Evolutionary conservation across 2,113 vertebrate genomes (phyloP).

Genomic region (Melanerpes formicivorus): DNA sequence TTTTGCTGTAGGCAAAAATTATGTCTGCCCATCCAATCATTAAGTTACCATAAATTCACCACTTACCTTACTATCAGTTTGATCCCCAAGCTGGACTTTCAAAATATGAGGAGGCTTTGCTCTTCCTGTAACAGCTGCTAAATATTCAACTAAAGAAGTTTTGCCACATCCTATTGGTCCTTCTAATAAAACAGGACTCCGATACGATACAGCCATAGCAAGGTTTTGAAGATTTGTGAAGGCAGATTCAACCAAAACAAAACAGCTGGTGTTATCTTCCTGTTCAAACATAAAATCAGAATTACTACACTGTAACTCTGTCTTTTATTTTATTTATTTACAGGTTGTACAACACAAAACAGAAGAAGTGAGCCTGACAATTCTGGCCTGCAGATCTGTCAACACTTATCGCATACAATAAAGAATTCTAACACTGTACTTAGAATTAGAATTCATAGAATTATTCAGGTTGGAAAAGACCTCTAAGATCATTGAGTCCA

Average conservation of each 20-base stretch:
- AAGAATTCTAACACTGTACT: not conserved
- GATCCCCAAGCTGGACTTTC: constrained; percentile 97
- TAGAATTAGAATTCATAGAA: too few species aligned
- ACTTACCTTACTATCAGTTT: constrained; percentile 96
- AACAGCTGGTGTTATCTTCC: constrained; percentile 39
- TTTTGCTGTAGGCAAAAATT: constrained; percentile 82
- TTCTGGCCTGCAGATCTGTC: not conserved
- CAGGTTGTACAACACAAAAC: not conserved
- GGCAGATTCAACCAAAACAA: constrained; percentile 90
- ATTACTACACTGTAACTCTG: not conserved
- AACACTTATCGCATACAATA: not conserved
- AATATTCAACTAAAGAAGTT: constrained; percentile 89
- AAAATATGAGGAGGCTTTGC: constrained; percentile 86
- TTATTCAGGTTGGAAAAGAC: too few species aligned
- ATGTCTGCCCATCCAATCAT: too few species aligned
- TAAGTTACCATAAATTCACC: not conserved
- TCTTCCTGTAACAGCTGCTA: constrained; percentile 89
- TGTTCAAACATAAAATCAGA: constrained; percentile 29
- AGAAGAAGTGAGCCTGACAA: not conserved
- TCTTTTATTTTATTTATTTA: not conserved
- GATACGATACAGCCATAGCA: constrained; percentile 89
- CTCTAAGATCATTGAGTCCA: too few species aligned
- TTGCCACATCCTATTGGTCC: constrained; percentile 96
- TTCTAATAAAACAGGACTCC: constrained; percentile 92
- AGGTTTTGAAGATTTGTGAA: constrained; percentile 89